Evolutionary conservation across 2,797 vertebrate species (phyloP).

Genomic region (Rhinatrema bivittatum): DNA sequence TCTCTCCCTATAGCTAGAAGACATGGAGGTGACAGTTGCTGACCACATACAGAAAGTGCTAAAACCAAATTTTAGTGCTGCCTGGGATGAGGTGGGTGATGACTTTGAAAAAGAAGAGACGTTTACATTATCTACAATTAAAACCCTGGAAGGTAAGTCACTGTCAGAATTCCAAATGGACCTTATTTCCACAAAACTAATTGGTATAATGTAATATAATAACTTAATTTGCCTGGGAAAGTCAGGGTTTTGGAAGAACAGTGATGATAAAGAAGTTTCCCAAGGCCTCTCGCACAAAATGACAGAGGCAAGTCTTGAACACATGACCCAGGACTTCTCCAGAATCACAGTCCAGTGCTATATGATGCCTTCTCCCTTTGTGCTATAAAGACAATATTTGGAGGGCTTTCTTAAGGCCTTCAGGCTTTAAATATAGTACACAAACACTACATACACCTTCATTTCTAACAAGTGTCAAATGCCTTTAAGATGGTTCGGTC

Average conservation of each 20-base stretch:
- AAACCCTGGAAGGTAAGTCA: conserved; percentile 61
- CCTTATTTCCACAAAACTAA: neutral
- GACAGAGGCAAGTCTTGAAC: neutral
- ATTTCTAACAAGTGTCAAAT: no score
- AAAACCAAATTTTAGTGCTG: conserved; percentile 66
- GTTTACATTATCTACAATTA: conserved; percentile 64
- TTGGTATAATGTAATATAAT: neutral
- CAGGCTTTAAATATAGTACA: no score
- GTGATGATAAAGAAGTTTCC: no score
- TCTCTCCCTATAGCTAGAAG: conserved; percentile 50
- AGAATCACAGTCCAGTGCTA: no score
- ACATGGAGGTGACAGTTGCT: conserved; percentile 61
- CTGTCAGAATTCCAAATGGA: neutral
- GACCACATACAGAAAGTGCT: conserved; percentile 71
- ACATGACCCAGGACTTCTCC: neutral
- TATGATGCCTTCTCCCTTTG: no score
- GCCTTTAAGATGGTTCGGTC: no score
- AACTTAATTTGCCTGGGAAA: neutral
- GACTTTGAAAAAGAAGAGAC: conserved; percentile 71
- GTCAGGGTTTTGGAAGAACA: neutral
- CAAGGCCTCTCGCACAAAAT: fast-evolving
- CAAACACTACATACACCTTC: no score
- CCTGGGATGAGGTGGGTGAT: conserved; percentile 69
- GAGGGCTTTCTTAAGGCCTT: no score
- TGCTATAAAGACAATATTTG: no score